Conservation (phyloP, 1,140 invertebrate species). For the Lasioglossum baleicum region DNA sequence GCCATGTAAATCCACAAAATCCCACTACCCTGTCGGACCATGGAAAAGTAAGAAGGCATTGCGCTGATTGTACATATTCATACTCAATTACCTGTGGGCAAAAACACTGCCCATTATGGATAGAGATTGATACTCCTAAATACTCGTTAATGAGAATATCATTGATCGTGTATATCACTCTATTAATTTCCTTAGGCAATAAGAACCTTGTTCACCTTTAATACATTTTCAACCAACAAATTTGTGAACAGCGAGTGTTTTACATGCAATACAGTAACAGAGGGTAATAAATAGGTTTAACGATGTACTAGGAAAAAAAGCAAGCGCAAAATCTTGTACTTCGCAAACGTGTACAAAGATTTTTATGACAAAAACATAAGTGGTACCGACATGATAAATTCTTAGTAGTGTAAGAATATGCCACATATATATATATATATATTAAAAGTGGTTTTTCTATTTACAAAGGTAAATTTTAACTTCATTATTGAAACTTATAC, state of each 20-base stretch:
- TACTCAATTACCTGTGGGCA: slow-evolving; percentile 59
- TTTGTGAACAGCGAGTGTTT: not conserved
- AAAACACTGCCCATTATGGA: slow-evolving; percentile 66
- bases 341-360: not conserved
- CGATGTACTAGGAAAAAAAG: not conserved
- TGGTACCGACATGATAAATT: not conserved
- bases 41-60: slow-evolving; percentile 50
- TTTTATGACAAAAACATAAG: not conserved
- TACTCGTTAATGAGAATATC: slow-evolving; percentile 30
- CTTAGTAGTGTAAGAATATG: not conserved
- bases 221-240: not conserved
- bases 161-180: slow-evolving; percentile 11
- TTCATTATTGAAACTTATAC: not conserved
- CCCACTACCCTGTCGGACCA: slow-evolving; percentile 38
- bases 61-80: slow-evolving; percentile 46
- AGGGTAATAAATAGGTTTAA: not conserved
- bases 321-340: not conserved
- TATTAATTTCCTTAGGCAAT: slow-evolving; percentile 12
- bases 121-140: slow-evolving; percentile 28
- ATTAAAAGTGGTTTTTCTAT: not conserved
- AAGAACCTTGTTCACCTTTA: not conserved
- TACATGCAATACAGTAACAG: not conserved
- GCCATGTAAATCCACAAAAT: slow-evolving; percentile 52
- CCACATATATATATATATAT: not conserved
- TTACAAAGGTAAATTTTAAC: not conserved